These are phyloP conservation scores for Halocynthia aurantium DNA, from an alignment of 23 tunicate genomes.

Conservation along the genomic window DNA sequence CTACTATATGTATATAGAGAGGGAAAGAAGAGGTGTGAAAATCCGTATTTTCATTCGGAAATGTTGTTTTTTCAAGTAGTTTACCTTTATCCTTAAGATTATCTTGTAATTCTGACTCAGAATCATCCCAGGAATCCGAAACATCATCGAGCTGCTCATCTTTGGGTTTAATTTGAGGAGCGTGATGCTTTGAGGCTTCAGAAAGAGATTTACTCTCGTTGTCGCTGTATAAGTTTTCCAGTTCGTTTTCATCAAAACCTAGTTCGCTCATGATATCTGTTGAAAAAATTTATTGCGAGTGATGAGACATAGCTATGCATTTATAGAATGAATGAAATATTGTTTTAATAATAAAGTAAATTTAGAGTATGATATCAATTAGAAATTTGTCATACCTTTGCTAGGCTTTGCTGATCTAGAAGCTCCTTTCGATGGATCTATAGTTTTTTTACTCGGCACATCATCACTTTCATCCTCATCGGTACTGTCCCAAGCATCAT, in stretches of 20 bases:
- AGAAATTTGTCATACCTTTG: neutral
- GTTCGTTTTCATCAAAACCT: constrained; percentile 21
- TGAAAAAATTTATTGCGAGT: too few relatives aligned
- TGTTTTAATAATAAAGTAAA: neutral
- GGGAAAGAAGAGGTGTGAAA: too few relatives aligned
- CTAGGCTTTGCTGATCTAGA: neutral
- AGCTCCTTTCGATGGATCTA: neutral
- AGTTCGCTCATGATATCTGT: constrained; percentile 22
- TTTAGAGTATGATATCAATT: too few relatives aligned
- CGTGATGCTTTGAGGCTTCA: neutral
- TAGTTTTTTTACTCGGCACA: neutral
- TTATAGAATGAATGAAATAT: neutral
- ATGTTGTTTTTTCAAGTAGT: too few relatives aligned
- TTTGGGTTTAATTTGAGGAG: neutral
- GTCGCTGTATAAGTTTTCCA: constrained; percentile 18
- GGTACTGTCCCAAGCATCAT: constrained; percentile 44
- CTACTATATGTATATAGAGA: too few relatives aligned
- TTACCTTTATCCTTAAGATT: too few relatives aligned
- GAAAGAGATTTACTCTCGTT: neutral
- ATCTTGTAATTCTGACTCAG: too few relatives aligned
- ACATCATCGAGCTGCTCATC: neutral
- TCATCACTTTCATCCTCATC: constrained; percentile 22
- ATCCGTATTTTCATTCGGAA: too few relatives aligned
- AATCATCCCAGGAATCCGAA: constrained; percentile 21
- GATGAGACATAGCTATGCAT: neutral